phyloP scores from a whole-genome alignment of 2,888 invertebrate genomes.

The Microplitis deprimator region DNA sequence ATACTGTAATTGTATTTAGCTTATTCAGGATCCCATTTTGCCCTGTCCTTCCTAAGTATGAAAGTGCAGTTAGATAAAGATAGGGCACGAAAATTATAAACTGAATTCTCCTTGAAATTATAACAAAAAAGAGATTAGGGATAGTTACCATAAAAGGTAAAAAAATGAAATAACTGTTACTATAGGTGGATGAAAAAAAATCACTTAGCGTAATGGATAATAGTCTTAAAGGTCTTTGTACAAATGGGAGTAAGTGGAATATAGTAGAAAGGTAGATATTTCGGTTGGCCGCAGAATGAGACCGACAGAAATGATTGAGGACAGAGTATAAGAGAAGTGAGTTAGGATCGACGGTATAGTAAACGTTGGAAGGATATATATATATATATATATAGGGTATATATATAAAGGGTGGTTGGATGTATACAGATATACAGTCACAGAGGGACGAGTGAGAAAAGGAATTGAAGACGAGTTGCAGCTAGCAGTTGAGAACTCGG shows the following conservation, averaged over 20 bases:
- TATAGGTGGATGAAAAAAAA: slow-evolving; percentile 11
- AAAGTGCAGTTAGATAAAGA: no score
- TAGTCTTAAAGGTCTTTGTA: neutral
- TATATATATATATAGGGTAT: slow-evolving; percentile 10
- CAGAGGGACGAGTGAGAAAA: neutral
- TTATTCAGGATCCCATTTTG: no score
- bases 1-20: no score
- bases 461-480: slow-evolving; percentile 33
- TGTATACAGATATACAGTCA: neutral
- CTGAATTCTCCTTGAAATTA: no score
- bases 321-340: slow-evolving; percentile 26
- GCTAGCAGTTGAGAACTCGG: slow-evolving; percentile 39
- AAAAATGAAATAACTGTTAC: slow-evolving; percentile 32
- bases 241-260: neutral
- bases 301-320: slow-evolving; percentile 38
- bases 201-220: slow-evolving; percentile 1
- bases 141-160: neutral
- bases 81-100: no score
- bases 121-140: no score
- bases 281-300: slow-evolving; percentile 30
- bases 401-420: slow-evolving; percentile 7
- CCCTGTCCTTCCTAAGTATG: no score
- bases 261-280: slow-evolving; percentile 7
- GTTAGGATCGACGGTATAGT: slow-evolving; percentile 18
- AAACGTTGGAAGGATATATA: slow-evolving; percentile 6